Evolutionary conservation across 2,113 vertebrate species (phyloP).

Genomic region (Turnix velox): DNA sequence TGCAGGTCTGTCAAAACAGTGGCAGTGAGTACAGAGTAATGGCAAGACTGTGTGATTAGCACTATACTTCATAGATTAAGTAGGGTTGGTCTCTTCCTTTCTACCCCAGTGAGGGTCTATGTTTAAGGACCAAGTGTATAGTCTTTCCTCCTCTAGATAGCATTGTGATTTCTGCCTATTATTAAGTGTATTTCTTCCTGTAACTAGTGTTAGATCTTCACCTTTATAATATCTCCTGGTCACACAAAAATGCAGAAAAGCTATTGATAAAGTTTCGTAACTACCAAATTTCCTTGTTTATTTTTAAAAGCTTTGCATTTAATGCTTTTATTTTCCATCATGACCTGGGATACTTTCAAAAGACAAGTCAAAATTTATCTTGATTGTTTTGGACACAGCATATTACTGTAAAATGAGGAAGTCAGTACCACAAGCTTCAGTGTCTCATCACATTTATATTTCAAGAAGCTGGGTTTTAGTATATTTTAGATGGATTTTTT

Average conservation of each 20-base stretch:
- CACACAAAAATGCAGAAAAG: neutral
- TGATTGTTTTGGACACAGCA: rapidly evolving
- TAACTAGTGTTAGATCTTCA: neutral
- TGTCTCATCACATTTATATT: neutral
- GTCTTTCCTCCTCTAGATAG: neutral
- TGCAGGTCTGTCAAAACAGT: rapidly evolving
- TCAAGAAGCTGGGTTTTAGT: neutral
- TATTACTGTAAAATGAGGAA: neutral
- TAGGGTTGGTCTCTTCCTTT: neutral
- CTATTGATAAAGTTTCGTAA: neutral
- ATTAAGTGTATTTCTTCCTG: neutral
- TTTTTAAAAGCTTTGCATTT: neutral
- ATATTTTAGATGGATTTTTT: neutral
- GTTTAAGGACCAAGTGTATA: neutral
- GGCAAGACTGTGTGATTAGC: neutral
- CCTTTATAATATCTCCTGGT: neutral
- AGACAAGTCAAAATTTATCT: neutral
- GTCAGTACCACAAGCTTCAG: neutral
- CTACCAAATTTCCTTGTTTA: neutral
- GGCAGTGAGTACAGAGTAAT: neutral
- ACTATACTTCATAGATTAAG: neutral
- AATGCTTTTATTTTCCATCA: neutral
- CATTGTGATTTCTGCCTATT: neutral
- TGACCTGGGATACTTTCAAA: neutral
- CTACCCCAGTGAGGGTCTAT: neutral